These are phyloP conservation scores for Naso thynnoides DNA, from an alignment of 2,797 vertebrate genomes.

Conservation along the genomic window DNA sequence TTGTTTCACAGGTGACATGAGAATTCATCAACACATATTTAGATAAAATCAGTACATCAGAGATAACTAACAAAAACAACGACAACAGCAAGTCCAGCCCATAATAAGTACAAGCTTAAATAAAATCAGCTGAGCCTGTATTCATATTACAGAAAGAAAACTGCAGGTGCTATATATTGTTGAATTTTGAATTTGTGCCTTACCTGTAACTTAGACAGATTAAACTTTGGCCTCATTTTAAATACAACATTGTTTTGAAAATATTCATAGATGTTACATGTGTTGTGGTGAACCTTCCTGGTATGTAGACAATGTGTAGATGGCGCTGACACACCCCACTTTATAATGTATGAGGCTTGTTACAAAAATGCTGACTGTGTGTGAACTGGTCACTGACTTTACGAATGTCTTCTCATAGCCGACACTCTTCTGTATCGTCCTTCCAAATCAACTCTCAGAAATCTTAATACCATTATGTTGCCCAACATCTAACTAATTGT, in stretches of 20 bases:
- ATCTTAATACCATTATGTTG: not conserved
- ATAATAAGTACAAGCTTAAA: no score
- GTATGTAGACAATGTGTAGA: not conserved
- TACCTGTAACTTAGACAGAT: not conserved
- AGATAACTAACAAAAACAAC: no score
- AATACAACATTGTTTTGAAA: not conserved
- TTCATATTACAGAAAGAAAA: no score
- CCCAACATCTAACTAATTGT: not conserved
- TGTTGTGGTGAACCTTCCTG: not conserved
- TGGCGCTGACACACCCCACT: not conserved
- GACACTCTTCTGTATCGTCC: not conserved
- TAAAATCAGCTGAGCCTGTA: no score
- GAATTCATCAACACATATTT: no score
- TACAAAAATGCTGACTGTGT: not conserved
- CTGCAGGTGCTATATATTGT: no score
- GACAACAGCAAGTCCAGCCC: no score
- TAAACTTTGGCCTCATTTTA: not conserved
- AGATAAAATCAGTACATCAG: no score
- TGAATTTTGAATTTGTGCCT: no score
- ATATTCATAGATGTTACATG: not conserved
- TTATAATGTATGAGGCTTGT: not conserved
- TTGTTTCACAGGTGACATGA: no score
- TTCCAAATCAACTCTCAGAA: not conserved
- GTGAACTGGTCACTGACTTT: constrained; percentile 4
- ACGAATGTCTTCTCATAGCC: not conserved